These are phyloP conservation scores for Drosophila miranda DNA, from an alignment of 1,140 invertebrate species.

Conservation along the genomic window DNA sequence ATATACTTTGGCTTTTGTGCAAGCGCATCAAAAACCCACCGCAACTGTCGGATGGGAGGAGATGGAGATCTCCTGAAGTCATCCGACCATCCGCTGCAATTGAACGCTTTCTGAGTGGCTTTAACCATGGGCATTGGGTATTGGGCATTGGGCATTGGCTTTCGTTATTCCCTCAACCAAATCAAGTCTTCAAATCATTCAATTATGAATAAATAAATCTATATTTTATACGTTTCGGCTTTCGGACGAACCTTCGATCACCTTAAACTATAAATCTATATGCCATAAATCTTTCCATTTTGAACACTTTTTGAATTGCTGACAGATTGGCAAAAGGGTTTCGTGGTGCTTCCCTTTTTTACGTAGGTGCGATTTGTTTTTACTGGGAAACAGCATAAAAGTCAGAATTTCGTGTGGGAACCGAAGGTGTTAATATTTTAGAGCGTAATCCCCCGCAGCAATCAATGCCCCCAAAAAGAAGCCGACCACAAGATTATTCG, in stretches of 20 bases:
- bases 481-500: conserved; percentile 46
- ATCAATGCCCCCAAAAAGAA: conserved; percentile 58
- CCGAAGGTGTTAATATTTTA: conserved; percentile 37
- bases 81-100: conserved; percentile 7
- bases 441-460: conserved; percentile 39
- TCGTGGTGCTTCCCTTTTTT: conserved; percentile 24
- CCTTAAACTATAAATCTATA: too few species aligned
- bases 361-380: conserved; percentile 19
- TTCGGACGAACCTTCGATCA: too few species aligned
- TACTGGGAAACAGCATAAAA: conserved; percentile 11
- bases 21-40: conserved; percentile 67
- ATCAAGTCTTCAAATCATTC: conserved; percentile 48
- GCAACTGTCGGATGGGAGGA: conserved; percentile 40
- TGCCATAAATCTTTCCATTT: conserved; percentile 44
- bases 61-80: background rate
- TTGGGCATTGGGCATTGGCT: background rate
- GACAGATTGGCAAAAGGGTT: conserved; percentile 62
- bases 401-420: conserved; percentile 14
- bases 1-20: conserved; percentile 42
- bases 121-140: background rate
- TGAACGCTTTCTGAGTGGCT: conserved; percentile 2
- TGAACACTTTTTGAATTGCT: conserved; percentile 30
- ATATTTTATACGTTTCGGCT: background rate
- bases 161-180: conserved; percentile 8
- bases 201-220: conserved; percentile 12